These are phyloP conservation scores for Glandiceps talaboti DNA, from an alignment of 53 echinoderm and acorn worm genomes.

Conservation along the genomic window DNA sequence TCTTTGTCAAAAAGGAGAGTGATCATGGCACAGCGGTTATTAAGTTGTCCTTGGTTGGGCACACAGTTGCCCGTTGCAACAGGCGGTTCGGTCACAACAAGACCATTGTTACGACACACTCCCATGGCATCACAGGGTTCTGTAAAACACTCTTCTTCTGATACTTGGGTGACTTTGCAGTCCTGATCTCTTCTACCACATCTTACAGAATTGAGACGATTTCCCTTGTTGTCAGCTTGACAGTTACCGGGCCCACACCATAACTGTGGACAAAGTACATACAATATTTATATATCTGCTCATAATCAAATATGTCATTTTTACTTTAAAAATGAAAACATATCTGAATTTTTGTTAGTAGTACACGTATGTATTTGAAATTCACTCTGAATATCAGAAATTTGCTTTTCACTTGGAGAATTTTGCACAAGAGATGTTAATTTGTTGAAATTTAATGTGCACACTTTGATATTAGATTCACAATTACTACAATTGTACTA, in stretches of 20 bases:
- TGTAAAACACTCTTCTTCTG: background rate
- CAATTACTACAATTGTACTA: no score
- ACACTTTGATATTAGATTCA: no score
- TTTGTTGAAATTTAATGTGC: no score
- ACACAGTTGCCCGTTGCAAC: background rate
- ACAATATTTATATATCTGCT: no score
- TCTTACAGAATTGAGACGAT: background rate
- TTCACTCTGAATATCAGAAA: no score
- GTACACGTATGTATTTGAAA: no score
- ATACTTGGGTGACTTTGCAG: background rate
- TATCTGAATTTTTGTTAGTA: no score
- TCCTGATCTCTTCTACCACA: background rate
- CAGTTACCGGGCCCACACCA: constrained; percentile 11
- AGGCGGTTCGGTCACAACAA: background rate
- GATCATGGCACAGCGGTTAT: background rate
- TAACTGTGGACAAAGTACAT: no score
- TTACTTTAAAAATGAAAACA: no score
- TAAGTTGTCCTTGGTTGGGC: background rate
- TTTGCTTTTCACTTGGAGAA: no score
- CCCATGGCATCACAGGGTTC: background rate
- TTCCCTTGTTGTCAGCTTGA: background rate
- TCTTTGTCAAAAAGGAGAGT: background rate
- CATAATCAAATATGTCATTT: no score
- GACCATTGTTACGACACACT: background rate
- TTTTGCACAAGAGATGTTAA: no score